Percentiles rank a stretch among this genome's conserved stretches.
These are phyloP conservation scores for Dryas iulia DNA, from an alignment of 1,140 invertebrate genomes.

Conservation along the genomic window DNA sequence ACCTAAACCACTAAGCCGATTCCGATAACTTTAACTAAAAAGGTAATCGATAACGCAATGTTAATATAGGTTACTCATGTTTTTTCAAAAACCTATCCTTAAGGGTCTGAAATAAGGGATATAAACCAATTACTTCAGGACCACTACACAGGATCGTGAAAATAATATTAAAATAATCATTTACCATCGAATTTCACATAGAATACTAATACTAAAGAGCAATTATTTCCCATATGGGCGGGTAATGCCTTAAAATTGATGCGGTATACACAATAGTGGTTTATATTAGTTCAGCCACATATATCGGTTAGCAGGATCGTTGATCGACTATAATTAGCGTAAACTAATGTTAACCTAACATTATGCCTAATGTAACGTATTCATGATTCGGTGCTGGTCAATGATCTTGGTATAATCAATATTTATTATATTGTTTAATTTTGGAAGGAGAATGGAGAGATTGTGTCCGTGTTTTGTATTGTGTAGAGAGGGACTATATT, in stretches of 20 bases:
- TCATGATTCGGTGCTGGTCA: background rate
- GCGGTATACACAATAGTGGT: slow-evolving; percentile 4
- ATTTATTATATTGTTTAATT: too few relatives aligned
- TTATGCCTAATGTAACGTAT: slow-evolving; percentile 14
- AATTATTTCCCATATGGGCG: background rate
- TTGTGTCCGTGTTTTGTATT: too few relatives aligned
- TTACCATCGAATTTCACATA: background rate
- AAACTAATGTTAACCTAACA: slow-evolving; percentile 8
- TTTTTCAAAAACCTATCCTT: too few relatives aligned
- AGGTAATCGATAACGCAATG: too few relatives aligned
- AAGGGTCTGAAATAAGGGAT: too few relatives aligned
- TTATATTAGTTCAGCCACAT: slow-evolving; percentile 4
- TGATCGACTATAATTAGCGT: slow-evolving; percentile 14
- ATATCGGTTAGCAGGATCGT: slow-evolving; percentile 6
- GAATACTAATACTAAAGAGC: background rate
- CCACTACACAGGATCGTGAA: too few relatives aligned
- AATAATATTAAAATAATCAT: background rate
- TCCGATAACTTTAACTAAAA: too few relatives aligned
- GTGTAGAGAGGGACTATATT: too few relatives aligned
- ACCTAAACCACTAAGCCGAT: too few relatives aligned
- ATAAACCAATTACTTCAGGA: too few relatives aligned
- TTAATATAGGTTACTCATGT: too few relatives aligned
- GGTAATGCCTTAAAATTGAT: background rate
- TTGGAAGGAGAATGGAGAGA: too few relatives aligned
- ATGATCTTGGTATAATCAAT: background rate